Evolutionary conservation across 1,140 invertebrate genomes (phyloP).

Genomic region (Yoshiicerus persimilis): DNA sequence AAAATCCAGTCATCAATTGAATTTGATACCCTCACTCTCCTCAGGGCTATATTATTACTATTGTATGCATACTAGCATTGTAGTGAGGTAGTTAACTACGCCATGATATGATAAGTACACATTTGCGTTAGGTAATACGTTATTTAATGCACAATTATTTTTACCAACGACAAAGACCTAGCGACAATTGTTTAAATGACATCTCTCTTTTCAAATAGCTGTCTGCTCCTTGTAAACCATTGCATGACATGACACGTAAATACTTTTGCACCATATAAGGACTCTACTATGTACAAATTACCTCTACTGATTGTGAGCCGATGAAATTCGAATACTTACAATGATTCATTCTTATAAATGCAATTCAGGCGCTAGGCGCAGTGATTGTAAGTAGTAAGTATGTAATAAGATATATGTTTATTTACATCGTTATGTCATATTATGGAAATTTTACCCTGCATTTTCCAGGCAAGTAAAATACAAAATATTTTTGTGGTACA

Average conservation of each 20-base stretch:
- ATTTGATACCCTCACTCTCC: neutral
- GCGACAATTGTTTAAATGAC: neutral
- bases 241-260: neutral
- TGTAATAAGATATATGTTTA: neutral
- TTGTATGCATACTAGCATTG: neutral
- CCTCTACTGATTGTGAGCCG: neutral
- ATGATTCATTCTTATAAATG: neutral
- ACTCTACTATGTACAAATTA: neutral
- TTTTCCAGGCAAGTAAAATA: neutral
- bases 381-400: too few relatives aligned
- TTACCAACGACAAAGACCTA: neutral
- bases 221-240: constrained; percentile 1
- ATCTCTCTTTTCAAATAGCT: neutral
- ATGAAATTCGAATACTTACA: neutral
- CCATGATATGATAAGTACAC: neutral
- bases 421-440: neutral
- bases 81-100: neutral
- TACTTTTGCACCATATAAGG: neutral
- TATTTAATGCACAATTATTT: neutral
- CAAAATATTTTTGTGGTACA: neutral
- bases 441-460: neutral
- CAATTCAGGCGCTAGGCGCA: too few relatives aligned
- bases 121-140: neutral
- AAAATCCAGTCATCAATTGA: neutral
- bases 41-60: neutral